These are phyloP conservation scores for Triplophysa tibetana DNA, from an alignment of 2,113 vertebrate species.

Conservation along the genomic window DNA sequence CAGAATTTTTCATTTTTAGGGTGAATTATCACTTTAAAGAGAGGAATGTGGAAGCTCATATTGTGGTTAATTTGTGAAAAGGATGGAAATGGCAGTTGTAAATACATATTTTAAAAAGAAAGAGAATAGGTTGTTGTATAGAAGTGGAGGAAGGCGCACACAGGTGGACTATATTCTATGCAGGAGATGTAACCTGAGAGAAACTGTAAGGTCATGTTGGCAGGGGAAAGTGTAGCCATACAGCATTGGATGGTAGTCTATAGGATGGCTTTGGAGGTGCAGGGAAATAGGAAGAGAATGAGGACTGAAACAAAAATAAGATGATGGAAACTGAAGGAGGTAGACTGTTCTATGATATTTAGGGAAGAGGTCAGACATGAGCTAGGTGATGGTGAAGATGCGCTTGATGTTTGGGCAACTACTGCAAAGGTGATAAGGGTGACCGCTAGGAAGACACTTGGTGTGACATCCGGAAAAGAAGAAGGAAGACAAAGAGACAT, in stretches of 20 bases:
- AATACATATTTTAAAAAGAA: not conserved
- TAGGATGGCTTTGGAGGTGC: not conserved
- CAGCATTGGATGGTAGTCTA: slow-evolving; percentile 6
- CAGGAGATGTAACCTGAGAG: not conserved
- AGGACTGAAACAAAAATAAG: not conserved
- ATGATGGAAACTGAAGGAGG: too few relatives aligned
- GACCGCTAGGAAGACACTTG: not conserved
- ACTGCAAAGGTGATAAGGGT: not conserved
- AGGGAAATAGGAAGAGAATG: not conserved
- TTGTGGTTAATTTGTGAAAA: not conserved
- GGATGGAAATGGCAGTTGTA: not conserved
- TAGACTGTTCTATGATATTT: too few relatives aligned
- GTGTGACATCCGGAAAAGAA: not conserved
- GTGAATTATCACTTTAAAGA: not conserved
- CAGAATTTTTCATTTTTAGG: too few relatives aligned
- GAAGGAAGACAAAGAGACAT: not conserved
- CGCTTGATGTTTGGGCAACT: not conserved
- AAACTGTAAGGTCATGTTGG: slow-evolving; percentile 1
- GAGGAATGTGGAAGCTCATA: not conserved
- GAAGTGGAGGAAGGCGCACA: not conserved
- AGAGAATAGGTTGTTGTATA: not conserved
- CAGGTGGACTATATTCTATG: too few relatives aligned
- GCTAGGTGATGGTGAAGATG: too few relatives aligned
- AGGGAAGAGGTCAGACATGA: too few relatives aligned
- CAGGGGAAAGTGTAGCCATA: not conserved